Base-by-base conservation (phyloP, 2,888 invertebrate species). In the Aphidoletes aphidimyza region DNA sequence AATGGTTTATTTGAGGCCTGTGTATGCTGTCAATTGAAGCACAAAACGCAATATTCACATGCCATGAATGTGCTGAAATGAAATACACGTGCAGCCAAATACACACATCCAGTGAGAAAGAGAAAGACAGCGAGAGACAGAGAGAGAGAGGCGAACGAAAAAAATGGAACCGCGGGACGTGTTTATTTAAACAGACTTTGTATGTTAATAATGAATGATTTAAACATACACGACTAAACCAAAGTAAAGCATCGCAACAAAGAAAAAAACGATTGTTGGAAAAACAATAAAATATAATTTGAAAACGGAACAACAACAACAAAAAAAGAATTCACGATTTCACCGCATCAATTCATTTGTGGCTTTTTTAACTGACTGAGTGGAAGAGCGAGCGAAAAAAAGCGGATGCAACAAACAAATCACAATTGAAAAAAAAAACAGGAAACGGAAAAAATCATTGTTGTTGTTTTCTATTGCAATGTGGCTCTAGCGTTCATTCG, bases 111-210 rank as follows among this genome's bases (percentile, higher is more conserved):
- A 17, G 22, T 54, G 22, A n/a, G n/a, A n/a, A n/a, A n/a, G n/a
- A n/a, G n/a, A n/a, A n/a, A n/a, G n/a, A n/a, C n/a, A n/a, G n/a
- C n/a, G n/a, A n/a, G n/a, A n/a, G n/a, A n/a, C 22, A 54, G 3
- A 0, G 2, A 2, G 22, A 54, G 2, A 54, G 5, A 54, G 6
- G 11, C 54, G 22, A 22, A 54, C 5, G 22, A 54, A 54, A 47
- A 47, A 17, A 47, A 11, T 3, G n/a, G n/a, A n/a, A n/a, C 54
- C 22, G 22, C 54, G 22, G 26, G 14, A 54, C 54, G 54, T 54
- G 54, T 54, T 54, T 54, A 54, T 54, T 54, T 54, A 54, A 54
- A 54, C 54, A 54, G 54, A 54, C 54, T 54, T 54, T 54, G 54
- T 54, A 54, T 54, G 54, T 54, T 54, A 54, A 54, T 54, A 54